Base-by-base conservation (phyloP, 30 jellyfish, hydroid and myxozoan genomes). In the Aurelia sp. region DNA sequence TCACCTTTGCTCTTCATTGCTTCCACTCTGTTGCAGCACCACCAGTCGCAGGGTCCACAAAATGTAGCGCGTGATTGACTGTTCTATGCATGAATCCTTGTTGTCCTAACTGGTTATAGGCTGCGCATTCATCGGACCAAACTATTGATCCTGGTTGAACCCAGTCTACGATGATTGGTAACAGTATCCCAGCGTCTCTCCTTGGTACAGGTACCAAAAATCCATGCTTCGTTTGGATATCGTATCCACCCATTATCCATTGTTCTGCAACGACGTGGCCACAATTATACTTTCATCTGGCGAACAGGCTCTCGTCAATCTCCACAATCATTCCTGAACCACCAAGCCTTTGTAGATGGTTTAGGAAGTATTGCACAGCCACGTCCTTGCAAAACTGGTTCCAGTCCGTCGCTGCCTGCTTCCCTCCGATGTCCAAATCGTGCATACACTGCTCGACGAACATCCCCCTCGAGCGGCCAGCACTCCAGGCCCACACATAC, bases 141-240 rank as follows among this genome's bases (percentile, higher is more conserved):
- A 83, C 53, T 27, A 64, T 81, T 2, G 33, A 27, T 27, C 33
- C 33, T 27, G 33, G 33, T 27, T 27, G 33, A 27, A 27, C 33
- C 33, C 79, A 69, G 15, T 81, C 72, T 21, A 30, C 61, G 13
- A 63, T 79, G 64, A 61, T 50, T 6, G 91, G 91, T 27, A 81
- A 50, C 1, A 83, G 79, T 4, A 84, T 83, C 0, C 82, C 90
- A 11, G 91, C 66, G 63, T 83, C 92, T 51, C 89, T 83, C 37
- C 79, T 47, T n/a, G 86, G 67, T n/a, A 83, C 91, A 12, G 91
- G 87, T 13, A 81, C 82, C 74, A 81, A 82, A 82, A 53, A 81
- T 44, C 76, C 91, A 88, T 64, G 19, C 17, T 37, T 81, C 67
- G 53, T 7, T 85, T 85, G 23, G 62, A 63, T 22, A 78, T 78